Evolutionary conservation across 1,140 invertebrate genomes (phyloP).

Genomic region (Drosophila nikananu): DNA sequence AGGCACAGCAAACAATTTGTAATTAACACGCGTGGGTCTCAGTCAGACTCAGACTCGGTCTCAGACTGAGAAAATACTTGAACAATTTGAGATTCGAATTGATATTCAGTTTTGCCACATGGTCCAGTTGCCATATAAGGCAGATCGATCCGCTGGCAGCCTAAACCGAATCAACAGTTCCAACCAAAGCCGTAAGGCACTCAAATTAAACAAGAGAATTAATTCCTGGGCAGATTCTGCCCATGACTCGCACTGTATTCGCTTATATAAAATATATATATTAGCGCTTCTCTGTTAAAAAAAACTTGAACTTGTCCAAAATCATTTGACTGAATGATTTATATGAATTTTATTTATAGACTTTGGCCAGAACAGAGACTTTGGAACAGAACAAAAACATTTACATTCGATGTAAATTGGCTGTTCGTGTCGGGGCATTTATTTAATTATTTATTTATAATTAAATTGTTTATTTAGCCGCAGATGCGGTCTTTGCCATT

Average conservation of each 20-base stretch:
- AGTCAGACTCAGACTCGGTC: conserved; percentile 5
- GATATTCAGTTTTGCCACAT: conserved; percentile 73
- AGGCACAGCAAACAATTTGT: conserved; percentile 80
- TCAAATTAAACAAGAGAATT: conserved; percentile 4
- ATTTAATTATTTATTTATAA: conserved; percentile 83
- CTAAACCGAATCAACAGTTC: conserved; percentile 41
- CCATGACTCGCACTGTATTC: conserved; percentile 44
- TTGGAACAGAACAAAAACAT: conserved; percentile 32
- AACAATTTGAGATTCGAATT: conserved; percentile 45
- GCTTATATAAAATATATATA: conserved; percentile 19
- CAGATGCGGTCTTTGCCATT: conserved; percentile 67
- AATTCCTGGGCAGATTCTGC: background rate
- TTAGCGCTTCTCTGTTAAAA: conserved; percentile 38
- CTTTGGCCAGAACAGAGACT: conserved; percentile 5
- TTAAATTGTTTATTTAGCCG: conserved; percentile 76
- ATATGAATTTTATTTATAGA: conserved; percentile 64
- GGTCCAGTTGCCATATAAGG: conserved; percentile 70
- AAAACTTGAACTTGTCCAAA: conserved; percentile 69
- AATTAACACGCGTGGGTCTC: conserved; percentile 75
- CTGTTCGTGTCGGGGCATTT: conserved; percentile 61
- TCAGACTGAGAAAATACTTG: conserved; percentile 44
- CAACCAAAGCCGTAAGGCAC: conserved; percentile 10
- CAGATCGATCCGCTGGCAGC: conserved; percentile 48
- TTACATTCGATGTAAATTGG: conserved; percentile 80
- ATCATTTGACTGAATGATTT: conserved; percentile 66